Conservation (phyloP, 2,113 vertebrate genomes). For the Ornithorhynchus anatinus region DNA sequence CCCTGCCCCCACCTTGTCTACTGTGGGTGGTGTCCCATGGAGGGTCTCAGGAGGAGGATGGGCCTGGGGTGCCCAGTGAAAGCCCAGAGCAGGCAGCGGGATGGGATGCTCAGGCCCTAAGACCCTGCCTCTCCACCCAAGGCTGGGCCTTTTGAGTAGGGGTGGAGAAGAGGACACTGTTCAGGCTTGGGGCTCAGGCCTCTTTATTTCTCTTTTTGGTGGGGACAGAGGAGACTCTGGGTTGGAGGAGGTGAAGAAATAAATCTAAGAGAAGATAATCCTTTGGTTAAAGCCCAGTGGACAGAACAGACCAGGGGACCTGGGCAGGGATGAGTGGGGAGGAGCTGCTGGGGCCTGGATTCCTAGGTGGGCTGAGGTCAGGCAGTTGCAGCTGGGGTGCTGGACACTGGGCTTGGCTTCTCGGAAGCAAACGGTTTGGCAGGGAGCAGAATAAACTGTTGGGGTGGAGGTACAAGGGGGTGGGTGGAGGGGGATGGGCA, state of each 20-base stretch:
- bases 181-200: neutral
- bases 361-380: slow-evolving; percentile 6
- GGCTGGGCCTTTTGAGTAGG: neutral
- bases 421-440: slow-evolving; percentile 49
- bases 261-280: neutral
- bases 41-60: neutral
- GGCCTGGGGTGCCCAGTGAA: no score
- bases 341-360: no score
- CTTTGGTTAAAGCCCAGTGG: slow-evolving; percentile 3
- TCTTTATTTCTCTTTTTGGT: neutral
- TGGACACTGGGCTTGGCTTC: slow-evolving; percentile 3
- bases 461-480: neutral
- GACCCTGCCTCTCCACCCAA: neutral
- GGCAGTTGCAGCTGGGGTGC: slow-evolving; percentile 51
- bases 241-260: slow-evolving; percentile 3
- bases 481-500: no score
- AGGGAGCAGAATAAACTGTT: slow-evolving; percentile 34
- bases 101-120: no score
- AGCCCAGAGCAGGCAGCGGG: no score
- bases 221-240: no score
- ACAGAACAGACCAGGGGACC: neutral
- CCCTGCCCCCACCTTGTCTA: no score
- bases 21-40: no score
- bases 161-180: neutral
- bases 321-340: no score